These are phyloP conservation scores for Cephus spinipes DNA, from an alignment of 2,888 invertebrate species.

Conservation along the genomic window DNA sequence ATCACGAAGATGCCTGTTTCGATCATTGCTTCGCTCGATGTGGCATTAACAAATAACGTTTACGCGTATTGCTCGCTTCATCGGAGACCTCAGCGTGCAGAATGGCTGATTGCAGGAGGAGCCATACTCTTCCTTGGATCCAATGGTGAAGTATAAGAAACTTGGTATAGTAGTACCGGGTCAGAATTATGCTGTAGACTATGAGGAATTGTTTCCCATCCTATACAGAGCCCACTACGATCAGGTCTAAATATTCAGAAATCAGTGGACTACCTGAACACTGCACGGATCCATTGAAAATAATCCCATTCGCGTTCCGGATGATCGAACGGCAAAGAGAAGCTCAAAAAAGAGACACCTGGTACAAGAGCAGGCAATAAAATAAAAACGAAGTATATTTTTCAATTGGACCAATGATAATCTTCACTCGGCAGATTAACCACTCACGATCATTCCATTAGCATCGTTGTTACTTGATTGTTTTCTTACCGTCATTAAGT, in stretches of 20 bases:
- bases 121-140: background rate
- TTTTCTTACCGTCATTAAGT: background rate
- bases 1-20: background rate
- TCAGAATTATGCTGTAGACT: constrained; percentile 32
- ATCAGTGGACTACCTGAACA: background rate
- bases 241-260: background rate
- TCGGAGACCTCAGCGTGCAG: background rate
- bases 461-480: background rate
- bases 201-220: constrained; percentile 39
- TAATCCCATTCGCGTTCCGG: background rate
- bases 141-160: too few relatives aligned
- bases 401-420: background rate
- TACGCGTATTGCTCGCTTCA: background rate
- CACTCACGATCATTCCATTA: background rate
- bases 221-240: background rate
- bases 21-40: background rate
- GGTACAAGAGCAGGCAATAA: background rate
- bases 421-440: background rate
- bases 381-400: background rate
- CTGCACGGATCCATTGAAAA: background rate
- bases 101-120: background rate
- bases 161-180: constrained; percentile 15
- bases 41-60: background rate
- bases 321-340: background rate
- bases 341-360: background rate